Percentiles rank a stretch among this genome's conserved stretches.
These are phyloP conservation scores for Nothobranchius kuhntae DNA, from an alignment of 2,113 vertebrate genomes.

Conservation along the genomic window DNA sequence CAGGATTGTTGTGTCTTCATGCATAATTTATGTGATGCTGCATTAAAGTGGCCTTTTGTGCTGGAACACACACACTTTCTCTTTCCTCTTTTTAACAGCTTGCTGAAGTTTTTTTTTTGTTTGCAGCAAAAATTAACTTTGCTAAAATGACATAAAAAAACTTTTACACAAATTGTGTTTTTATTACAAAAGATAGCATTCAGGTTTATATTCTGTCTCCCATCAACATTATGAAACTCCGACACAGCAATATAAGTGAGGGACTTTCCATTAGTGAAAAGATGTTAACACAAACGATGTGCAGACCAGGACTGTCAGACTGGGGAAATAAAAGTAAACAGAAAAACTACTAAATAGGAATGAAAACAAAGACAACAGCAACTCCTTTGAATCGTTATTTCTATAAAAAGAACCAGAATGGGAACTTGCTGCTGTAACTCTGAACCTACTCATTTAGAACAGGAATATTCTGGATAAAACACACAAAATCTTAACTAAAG, in stretches of 20 bases:
- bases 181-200: slow-evolving; percentile 36
- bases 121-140: not conserved
- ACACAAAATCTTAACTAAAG: not conserved
- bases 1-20: too few relatives aligned
- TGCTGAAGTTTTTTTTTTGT: too few relatives aligned
- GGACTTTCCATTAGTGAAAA: not conserved
- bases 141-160: not conserved
- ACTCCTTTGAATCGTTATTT: not conserved
- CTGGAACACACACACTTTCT: too few relatives aligned
- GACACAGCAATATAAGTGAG: slow-evolving; percentile 32
- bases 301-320: slow-evolving; percentile 33
- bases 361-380: not conserved
- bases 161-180: not conserved
- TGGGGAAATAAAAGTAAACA: slow-evolving; percentile 5
- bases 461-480: not conserved
- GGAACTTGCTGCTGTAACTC: slow-evolving; percentile 1
- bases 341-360: not conserved
- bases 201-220: not conserved
- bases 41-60: too few relatives aligned
- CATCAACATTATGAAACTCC: not conserved
- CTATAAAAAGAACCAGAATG: not conserved
- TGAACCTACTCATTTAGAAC: not conserved
- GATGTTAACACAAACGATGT: slow-evolving; percentile 12
- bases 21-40: too few relatives aligned
- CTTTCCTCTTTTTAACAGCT: too few relatives aligned